A percentile compares a stretch with the other conserved stretches of the same genome.
Evolutionary conservation across 2,797 vertebrate genomes (phyloP).

Genomic region (Crenuchus spilurus): DNA sequence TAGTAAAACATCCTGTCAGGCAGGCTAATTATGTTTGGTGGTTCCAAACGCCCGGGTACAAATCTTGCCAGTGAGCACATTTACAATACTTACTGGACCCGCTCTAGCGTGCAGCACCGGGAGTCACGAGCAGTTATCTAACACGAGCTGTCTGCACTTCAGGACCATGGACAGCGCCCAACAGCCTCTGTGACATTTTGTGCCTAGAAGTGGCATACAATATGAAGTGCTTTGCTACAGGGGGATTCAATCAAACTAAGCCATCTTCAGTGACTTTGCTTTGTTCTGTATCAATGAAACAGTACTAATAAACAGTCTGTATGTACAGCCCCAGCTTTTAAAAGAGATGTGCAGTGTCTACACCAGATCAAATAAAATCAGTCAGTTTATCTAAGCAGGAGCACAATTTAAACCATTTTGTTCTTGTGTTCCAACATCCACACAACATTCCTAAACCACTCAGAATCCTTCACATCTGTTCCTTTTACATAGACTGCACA

Average conservation of each 20-base stretch:
- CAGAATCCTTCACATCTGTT: too few relatives aligned
- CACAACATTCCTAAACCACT: too few relatives aligned
- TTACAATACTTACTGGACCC: not conserved
- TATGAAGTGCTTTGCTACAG: constrained; percentile 8
- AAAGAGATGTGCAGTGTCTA: too few relatives aligned
- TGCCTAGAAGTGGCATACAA: constrained; percentile 17
- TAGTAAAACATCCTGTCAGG: not conserved
- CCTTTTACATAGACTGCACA: too few relatives aligned
- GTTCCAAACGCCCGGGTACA: not conserved
- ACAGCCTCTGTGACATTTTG: not conserved
- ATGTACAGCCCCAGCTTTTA: too few relatives aligned
- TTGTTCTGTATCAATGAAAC: not conserved
- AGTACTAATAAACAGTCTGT: not conserved
- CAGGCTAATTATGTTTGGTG: not conserved
- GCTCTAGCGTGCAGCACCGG: not conserved
- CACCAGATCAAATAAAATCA: too few relatives aligned
- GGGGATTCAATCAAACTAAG: constrained; percentile 1
- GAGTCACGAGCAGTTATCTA: constrained; percentile 29
- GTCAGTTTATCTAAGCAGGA: too few relatives aligned
- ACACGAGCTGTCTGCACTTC: constrained; percentile 47
- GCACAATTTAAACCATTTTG: too few relatives aligned
- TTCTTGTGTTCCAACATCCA: too few relatives aligned
- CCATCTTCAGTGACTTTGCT: constrained; percentile 2
- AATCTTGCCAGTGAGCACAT: not conserved
- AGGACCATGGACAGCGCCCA: constrained; percentile 67